Base-by-base conservation (phyloP, 2,113 vertebrate species). In the Turdus rufiventris region DNA sequence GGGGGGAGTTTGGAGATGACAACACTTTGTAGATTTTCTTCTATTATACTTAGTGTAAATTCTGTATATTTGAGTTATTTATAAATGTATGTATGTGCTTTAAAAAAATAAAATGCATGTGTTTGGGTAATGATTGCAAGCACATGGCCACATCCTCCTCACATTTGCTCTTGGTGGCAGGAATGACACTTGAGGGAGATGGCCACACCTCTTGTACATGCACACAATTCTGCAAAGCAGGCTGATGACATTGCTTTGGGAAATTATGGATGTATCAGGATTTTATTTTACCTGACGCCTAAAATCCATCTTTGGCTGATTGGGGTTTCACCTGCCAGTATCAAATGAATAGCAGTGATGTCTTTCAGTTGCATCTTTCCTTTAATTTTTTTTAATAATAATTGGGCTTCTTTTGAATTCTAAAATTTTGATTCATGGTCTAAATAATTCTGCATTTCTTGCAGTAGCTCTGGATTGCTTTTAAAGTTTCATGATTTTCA, bases 351-450 rank as follows among this genome's bases (percentile, higher is more conserved):
- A 77, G 15, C 40, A 56, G 18, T 31, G 34, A 25, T 74, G 24
- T 47, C 3, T 4, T 66, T 53, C 33, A 57, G 21, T 57, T 94
- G 18, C 8, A 45, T 63, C 24, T 77, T 74, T 58, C 29, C 4
- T 1, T 29, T 76, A 6, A 0, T 21, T 17, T 54, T 53, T 54
- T 43, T 53, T 61, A 21, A 34, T 34, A 33, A 31, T 6, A 43
- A 25, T n/a, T 47, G 34, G 74, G 8, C 29, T 43, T 67, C 12
- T 87, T 62, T 78, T n/a, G 34, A 2, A 5, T 40, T 93, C 53
- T 51, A 2, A 1, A 67, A 5, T 43, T 71, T 82, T 67, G 15
- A 33, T 42, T 63, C 0, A 0, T 54, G 14, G 9, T 57, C 20
- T 65, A 42, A 38, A n/a, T 86, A n/a, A 23, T 65, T 77, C 25